Evolutionary conservation across 2,888 invertebrate genomes (phyloP), one percentile per base, ranked within the genome.

Genomic region (Frankliniella intonsa): DNA sequence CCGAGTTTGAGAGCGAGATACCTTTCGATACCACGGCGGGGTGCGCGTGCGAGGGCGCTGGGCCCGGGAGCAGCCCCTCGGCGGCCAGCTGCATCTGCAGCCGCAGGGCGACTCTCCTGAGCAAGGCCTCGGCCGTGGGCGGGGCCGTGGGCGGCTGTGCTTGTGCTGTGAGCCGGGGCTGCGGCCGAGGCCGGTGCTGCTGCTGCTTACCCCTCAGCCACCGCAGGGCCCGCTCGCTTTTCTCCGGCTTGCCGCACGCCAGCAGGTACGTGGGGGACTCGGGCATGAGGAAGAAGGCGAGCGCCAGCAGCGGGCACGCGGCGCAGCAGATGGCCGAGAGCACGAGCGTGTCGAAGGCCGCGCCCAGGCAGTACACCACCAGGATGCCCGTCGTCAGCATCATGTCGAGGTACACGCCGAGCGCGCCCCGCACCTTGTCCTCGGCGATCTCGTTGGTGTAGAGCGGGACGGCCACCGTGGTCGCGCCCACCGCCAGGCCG

Each of bases 341-440:
- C 81, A 85, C 85, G 8, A 86, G 85, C 87, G 89, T 89, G 5
- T 86, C 84, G 0, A 87, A 84, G 49, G 85, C 84, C 10, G 88
- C 84, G 3, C 90, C 90, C 11, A 88, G 83, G 5, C 86, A 82
- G 84, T 90, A 89, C 0, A 86, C 86, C 62, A 87, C 85, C 11
- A 90, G 85, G 65, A 90, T 89, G 11, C 90, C 90, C 10, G 89
- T 83, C 9, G 88, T 88, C 50, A 90, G 86, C 84, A 87, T 87
- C 50, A 90, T 86, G 85, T 90, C 90, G 82, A 89, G 88, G 65
- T 88, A 88, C 7, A 89, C 87, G 9, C 90, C 90, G 0, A 90
- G 86, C 51, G 88, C 86, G 1, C 90, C 90, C 51, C 90, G 86
- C 27, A 88, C 85, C 9, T 87, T 86, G 55, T 88, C 87, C 14